Evolutionary conservation across 2,888 invertebrate genomes (phyloP).

Genomic region (Pristionchus fissidentatus): DNA sequence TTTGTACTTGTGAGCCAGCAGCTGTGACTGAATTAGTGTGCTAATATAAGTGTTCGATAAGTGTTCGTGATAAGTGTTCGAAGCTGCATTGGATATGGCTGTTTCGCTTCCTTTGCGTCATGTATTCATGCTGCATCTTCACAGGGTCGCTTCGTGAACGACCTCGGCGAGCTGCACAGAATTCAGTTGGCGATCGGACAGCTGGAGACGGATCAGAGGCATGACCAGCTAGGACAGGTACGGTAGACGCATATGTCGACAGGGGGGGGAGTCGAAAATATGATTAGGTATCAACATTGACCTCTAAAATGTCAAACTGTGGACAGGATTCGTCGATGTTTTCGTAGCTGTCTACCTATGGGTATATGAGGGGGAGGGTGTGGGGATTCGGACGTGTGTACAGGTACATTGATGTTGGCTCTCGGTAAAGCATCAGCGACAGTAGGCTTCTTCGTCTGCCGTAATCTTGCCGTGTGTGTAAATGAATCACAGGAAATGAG

Average conservation of each 20-base stretch:
- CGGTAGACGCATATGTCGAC: not conserved
- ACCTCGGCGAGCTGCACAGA: conserved; percentile 73
- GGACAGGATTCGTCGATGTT: too few species aligned
- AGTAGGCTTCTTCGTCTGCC: too few species aligned
- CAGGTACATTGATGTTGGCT: too few species aligned
- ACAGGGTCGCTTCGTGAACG: conserved; percentile 72
- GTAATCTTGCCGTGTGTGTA: too few species aligned
- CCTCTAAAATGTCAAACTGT: not conserved
- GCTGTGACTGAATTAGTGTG: not conserved
- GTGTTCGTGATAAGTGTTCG: not conserved
- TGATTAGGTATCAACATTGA: not conserved
- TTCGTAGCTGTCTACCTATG: too few species aligned
- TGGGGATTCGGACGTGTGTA: too few species aligned
- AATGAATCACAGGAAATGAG: too few species aligned
- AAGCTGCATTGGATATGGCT: not conserved
- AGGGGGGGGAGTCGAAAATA: too few species aligned
- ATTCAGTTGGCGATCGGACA: conserved; percentile 68
- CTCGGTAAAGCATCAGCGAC: too few species aligned
- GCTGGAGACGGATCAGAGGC: conserved; percentile 64
- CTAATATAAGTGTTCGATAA: not conserved
- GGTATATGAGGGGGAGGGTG: too few species aligned
- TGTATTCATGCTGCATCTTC: not conserved
- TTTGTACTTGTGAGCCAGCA: not conserved
- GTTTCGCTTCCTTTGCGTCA: not conserved
- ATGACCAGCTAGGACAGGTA: conserved; percentile 64